A percentile compares a stretch with the other conserved stretches of the same genome.
phyloP scores from a whole-genome alignment of 2,113 vertebrate species.

The Colistium nudipinnis region DNA sequence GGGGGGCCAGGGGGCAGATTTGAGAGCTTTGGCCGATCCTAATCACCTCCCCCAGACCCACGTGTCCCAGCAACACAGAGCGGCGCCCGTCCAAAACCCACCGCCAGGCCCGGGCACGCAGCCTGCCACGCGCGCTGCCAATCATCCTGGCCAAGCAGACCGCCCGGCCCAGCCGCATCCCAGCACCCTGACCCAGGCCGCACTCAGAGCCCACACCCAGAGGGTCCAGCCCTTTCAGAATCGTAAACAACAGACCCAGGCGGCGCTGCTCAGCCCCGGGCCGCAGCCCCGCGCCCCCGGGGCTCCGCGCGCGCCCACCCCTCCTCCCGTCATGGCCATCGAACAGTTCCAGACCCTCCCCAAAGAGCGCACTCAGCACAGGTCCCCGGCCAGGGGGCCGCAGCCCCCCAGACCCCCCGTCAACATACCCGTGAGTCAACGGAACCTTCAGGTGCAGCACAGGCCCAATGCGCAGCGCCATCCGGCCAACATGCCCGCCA shows the following conservation, averaged over 20 bases:
- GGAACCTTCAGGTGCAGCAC: constrained; percentile 28
- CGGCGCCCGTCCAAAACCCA: constrained; percentile 33
- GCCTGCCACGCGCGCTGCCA: constrained; percentile 40
- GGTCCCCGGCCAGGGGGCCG: constrained; percentile 32
- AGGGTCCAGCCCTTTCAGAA: constrained; percentile 60
- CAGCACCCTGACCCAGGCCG: constrained; percentile 69
- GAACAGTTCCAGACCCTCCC: constrained; percentile 74
- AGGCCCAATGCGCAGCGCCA: constrained; percentile 10
- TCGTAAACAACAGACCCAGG: constrained; percentile 72
- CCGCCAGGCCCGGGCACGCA: constrained; percentile 35
- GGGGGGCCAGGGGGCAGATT: constrained; percentile 39
- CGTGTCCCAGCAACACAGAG: constrained; percentile 48
- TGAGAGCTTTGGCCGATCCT: constrained; percentile 72
- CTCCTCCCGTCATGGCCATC: constrained; percentile 73
- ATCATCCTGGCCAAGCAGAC: constrained; percentile 34
- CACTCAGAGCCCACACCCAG: constrained; percentile 66
- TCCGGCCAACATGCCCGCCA: not conserved
- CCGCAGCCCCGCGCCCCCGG: constrained; percentile 15
- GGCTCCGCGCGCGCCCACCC: constrained; percentile 55
- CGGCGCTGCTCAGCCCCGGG: constrained; percentile 60
- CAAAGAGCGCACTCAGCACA: constrained; percentile 45
- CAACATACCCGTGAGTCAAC: constrained; percentile 51
- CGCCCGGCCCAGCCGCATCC: constrained; percentile 36
- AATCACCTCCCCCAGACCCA: constrained; percentile 73
- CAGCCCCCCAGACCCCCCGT: constrained; percentile 51